Evolutionary conservation across 2,797 vertebrate species (phyloP), one percentile per base, ranked within the genome.

Genomic region (Mastacembelus armatus): DNA sequence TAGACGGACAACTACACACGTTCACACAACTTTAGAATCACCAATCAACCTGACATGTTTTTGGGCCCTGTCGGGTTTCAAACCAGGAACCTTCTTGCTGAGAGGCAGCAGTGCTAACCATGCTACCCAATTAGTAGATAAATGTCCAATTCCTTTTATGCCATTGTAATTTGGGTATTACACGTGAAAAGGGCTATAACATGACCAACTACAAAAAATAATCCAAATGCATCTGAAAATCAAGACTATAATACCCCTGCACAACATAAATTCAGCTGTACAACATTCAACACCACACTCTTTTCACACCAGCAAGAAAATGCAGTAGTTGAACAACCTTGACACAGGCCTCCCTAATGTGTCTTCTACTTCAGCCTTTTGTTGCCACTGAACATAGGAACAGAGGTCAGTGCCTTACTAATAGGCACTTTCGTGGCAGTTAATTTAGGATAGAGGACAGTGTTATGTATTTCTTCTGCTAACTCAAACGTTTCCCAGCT

Each of bases 331-430:
- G 26, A 10, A 63, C 39, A 40, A 58, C 65, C 45, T 32, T 50
- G n/a, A 35, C 8, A 10, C 12, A 4, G 52, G 49, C 36, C 52
- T 36, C 33, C 45, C 45, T 27, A 36, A 40, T 39, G 19, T 42
- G 42, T 48, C 26, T 42, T 40, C 49, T 45, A 6, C 48, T 56
- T 27, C 27, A 44, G 19, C 51, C 30, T 59, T 54, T 42, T 39
- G 36, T 36, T 42, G 42, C 45, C 26, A 4, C 21, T 5, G 19
- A 58, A 44, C 35, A 72, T 4, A 10, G 27, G 56, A 70, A 22
- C 66, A 30, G 19, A 35, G 69, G 42, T 79, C 69, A 49, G 33
- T 47, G 48, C 44, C 33, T 54, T 66, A 64, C 52, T 64, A 47
- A 64, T 71, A 24, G 35, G 30, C 39, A 30, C 63, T 51, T 44